These are phyloP conservation scores for Lepisosteus osseus DNA, from an alignment of 2,113 vertebrate genomes.

Conservation along the genomic window DNA sequence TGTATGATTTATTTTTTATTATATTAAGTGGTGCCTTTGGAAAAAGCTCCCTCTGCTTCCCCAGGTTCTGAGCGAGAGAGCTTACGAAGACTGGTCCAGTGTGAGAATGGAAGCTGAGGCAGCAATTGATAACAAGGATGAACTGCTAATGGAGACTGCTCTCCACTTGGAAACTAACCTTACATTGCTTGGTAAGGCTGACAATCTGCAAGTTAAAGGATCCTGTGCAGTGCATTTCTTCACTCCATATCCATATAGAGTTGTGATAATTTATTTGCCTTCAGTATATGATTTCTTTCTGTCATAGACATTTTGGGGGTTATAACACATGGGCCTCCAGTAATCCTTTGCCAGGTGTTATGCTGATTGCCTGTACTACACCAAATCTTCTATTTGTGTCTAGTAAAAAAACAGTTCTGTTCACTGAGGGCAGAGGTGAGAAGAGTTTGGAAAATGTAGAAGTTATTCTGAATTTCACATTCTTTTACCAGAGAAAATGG, in stretches of 20 bases:
- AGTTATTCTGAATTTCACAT: not conserved
- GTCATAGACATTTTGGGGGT: too few species aligned
- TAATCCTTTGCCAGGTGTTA: too few species aligned
- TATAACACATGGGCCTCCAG: too few species aligned
- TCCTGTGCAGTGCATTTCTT: too few species aligned
- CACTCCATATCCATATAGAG: too few species aligned
- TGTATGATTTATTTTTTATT: not conserved
- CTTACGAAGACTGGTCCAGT: constrained; percentile 75
- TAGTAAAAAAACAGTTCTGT: too few species aligned
- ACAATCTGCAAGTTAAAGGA: not conserved
- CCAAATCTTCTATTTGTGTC: too few species aligned
- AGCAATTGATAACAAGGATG: constrained; percentile 73
- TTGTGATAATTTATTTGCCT: too few species aligned
- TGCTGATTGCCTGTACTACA: too few species aligned
- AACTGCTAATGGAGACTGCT: constrained; percentile 71
- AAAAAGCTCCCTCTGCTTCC: constrained; percentile 18
- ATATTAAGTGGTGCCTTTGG: constrained; percentile 4
- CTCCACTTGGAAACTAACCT: constrained; percentile 72
- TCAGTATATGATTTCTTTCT: too few species aligned
- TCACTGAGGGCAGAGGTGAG: too few species aligned
- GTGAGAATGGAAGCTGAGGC: constrained; percentile 76
- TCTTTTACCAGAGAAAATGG: not conserved
- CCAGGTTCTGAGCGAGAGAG: constrained; percentile 77
- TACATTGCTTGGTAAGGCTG: constrained; percentile 69
- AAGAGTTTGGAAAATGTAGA: too few species aligned